A percentile compares a stretch with the other conserved stretches of the same genome.
These are phyloP conservation scores for Mionectes olivaceus DNA, from an alignment of 2,797 vertebrate species.

Conservation along the genomic window DNA sequence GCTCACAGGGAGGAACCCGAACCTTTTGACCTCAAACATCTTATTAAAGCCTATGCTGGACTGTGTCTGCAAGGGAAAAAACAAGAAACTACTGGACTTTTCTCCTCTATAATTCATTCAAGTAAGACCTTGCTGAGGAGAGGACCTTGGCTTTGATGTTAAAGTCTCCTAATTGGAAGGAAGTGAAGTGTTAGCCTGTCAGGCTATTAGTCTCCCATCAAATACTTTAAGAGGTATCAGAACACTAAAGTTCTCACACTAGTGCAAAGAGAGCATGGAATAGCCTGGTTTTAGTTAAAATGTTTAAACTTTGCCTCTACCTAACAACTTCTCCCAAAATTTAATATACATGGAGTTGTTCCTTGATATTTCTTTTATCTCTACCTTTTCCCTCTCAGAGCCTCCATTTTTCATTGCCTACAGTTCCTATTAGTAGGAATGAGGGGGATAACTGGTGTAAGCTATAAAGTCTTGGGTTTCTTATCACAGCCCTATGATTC, in stretches of 20 bases:
- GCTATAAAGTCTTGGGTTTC: not conserved
- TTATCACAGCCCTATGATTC: not conserved
- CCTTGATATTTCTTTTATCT: slow-evolving; percentile 56
- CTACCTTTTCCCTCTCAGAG: not conserved
- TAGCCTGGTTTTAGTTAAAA: slow-evolving; percentile 90
- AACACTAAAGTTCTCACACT: slow-evolving; percentile 88
- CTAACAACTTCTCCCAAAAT: slow-evolving; percentile 33
- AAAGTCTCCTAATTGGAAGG: slow-evolving; percentile 97
- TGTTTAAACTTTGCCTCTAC: slow-evolving; percentile 79
- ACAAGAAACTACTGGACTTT: slow-evolving; percentile 79
- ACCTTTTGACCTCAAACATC: slow-evolving; percentile 86
- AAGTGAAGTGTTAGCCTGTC: slow-evolving; percentile 95
- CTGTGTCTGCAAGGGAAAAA: slow-evolving; percentile 79
- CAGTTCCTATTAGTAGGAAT: not conserved
- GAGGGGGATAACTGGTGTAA: not conserved
- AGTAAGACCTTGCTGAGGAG: slow-evolving; percentile 84
- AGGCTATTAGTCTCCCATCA: slow-evolving; percentile 94
- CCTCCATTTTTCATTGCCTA: slow-evolving; percentile 32
- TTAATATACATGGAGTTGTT: slow-evolving; percentile 57
- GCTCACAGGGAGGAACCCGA: slow-evolving; percentile 80
- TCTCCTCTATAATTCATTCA: slow-evolving; percentile 91
- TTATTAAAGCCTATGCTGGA: slow-evolving; percentile 87
- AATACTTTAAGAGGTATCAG: slow-evolving; percentile 90
- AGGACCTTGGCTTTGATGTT: slow-evolving; percentile 93
- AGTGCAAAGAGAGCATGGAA: slow-evolving; percentile 75